Base-by-base conservation (phyloP, 2,888 invertebrate species). In the Drosophila maculinotata region DNA sequence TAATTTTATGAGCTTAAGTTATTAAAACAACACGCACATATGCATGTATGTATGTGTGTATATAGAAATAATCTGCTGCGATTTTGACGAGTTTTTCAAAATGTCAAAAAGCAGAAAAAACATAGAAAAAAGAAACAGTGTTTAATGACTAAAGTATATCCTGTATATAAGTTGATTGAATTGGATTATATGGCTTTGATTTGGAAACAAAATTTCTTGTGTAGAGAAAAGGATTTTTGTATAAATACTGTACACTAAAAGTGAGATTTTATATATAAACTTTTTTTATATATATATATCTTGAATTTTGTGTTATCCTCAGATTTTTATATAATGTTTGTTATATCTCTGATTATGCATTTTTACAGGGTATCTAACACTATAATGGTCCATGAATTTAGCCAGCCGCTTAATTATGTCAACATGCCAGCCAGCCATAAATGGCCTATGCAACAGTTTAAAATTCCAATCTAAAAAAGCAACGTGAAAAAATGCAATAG, bases 1-100 rank as follows among this genome's bases (percentile, higher is more conserved):
- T 82, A 74, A 80, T 76, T 80, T 80, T 57, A 76, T 70, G 66
- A 76, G 83, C 83, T 83, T 83, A 83, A 85, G 86, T 79, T 87
- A 70, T 87, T 87, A 87, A 83, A 83, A 79, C 26, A 82, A 72
- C 73, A 76, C 36, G 39, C 52, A 48, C 39, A 54, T n/a, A n/a
- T n/a, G n/a, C 10, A 64, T 42, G 45, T 33, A 48, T 15, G 15
- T 7, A 15, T 15, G 10, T 10, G 52, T 39, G 49, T 25, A 48
- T 41, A 58, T 53, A 49, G 47, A 52, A 59, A 58, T 68, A 49
- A 56, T 23, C 39, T 54, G 36, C 30, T 17, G 28, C 36, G n/a
- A 62, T 45, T 64, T 69, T 42, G 15, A 45, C 45, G 66, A 6
- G 33, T 57, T 64, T 73, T 70, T 51, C 39, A 53, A 57, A 53